Evolutionary conservation across 2,888 invertebrate species (phyloP), one percentile per base, ranked within the genome.

Genomic region (Drosophila koepferae): DNA sequence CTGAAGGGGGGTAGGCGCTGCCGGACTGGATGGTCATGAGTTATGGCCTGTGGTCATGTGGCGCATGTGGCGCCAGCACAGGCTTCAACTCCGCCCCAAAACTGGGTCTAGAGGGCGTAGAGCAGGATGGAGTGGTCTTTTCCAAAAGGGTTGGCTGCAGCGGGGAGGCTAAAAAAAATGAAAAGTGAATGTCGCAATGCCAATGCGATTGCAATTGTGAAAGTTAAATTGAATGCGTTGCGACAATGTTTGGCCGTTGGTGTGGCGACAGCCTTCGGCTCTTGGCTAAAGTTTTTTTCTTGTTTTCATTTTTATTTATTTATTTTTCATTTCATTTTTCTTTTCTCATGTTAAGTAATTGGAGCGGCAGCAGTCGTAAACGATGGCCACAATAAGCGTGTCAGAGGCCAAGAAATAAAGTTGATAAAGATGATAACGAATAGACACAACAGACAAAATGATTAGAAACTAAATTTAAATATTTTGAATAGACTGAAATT

Each of bases 111-210:
- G 28, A 14, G 28, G 23, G 16, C 23, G 40, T 3, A n/a, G 8
- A 16, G 9, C 8, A 8, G 9, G 6, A n/a, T 28, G 36, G 36
- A 36, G 2, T n/a, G n/a, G 28, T 41, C 14, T 1, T 9, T 31
- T 18, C 10, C 10, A 10, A 14, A 16, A 10, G 41, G 18, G 41
- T 41, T 12, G 49, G 41, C 1, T 3, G 48, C 1, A 2, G n/a
- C 34, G n/a, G 43, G 49, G 49, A 16, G 46, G 43, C n/a, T 28
- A 73, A 70, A 80, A 67, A 81, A 80, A 67, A 81, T 81, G 76
- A 81, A 81, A 81, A 81, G 81, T 81, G 81, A 81, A 81, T 79
- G 81, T 81, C 73, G 73, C 80, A 76, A 75, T 78, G 75, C 78
- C 81, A 78, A 81, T 81, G 82, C 82, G 64, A 81, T 74, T 75